Percentiles rank a stretch among this genome's conserved stretches.
Conservation (phyloP, 2,888 invertebrate genomes). For the Cheilosia scutellata region DNA sequence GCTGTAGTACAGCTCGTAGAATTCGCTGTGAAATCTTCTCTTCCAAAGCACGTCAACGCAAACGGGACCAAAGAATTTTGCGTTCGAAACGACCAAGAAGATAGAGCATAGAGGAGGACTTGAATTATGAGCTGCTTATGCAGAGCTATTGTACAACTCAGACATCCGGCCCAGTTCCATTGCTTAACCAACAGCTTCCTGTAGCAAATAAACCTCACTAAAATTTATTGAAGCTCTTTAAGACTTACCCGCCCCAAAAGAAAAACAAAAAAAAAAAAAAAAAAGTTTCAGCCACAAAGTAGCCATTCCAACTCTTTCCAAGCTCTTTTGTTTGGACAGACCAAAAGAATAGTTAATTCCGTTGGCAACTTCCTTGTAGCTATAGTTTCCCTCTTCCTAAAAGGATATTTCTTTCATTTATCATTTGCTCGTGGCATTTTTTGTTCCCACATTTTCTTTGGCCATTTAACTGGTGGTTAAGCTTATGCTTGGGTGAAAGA, state of each 20-base stretch:
- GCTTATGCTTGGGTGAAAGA: conserved; percentile 10
- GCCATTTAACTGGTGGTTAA: background rate
- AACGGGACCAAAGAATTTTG: no score
- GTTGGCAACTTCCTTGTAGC: conserved; percentile 5
- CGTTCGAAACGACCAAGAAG: no score
- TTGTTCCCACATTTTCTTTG: conserved; percentile 21
- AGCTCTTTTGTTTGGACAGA: background rate
- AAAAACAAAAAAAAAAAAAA: background rate
- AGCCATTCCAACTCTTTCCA: background rate
- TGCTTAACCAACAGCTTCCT: background rate
- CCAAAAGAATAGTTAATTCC: conserved; percentile 21
- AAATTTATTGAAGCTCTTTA: conserved; percentile 1
- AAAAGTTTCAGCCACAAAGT: background rate
- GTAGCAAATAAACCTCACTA: background rate
- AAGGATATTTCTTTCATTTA: conserved; percentile 45
- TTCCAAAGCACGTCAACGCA: no score
- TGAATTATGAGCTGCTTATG: no score
- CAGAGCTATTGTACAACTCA: no score
- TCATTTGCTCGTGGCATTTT: conserved; percentile 49
- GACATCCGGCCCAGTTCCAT: no score
- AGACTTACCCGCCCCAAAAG: background rate
- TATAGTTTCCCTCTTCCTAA: background rate
- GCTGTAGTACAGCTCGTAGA: no score
- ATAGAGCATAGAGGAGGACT: no score
- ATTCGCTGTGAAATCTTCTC: no score